Conservation (phyloP, 1,140 invertebrate genomes). For the Ladona fulva region DNA sequence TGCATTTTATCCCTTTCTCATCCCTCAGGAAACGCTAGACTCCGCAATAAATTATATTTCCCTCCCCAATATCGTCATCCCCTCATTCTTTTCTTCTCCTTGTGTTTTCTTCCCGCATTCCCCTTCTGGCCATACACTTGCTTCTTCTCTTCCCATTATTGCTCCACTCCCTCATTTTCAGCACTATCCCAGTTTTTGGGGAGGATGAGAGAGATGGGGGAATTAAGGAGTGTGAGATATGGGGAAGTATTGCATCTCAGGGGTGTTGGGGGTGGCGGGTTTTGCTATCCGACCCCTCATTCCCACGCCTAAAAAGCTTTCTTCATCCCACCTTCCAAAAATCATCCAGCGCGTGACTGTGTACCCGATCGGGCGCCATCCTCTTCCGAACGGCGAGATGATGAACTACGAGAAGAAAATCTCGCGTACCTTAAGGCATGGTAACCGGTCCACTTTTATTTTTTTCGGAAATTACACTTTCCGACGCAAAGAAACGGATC, state of each 20-base stretch:
- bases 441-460: neutral
- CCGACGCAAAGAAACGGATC: neutral
- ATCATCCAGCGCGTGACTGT: constrained; percentile 1
- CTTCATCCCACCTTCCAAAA: neutral
- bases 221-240: constrained; percentile 12
- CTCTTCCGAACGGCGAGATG: neutral
- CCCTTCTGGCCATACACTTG: neutral
- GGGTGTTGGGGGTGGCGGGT: neutral
- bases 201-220: constrained; percentile 9
- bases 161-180: neutral
- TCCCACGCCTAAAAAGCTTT: constrained; percentile 8
- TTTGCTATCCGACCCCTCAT: neutral
- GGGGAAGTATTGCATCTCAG: neutral
- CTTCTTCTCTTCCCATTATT: neutral
- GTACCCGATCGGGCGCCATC: neutral
- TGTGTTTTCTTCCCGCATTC: neutral
- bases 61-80: neutral
- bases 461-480: neutral
- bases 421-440: neutral
- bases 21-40: neutral
- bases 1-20: neutral
- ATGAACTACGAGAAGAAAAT: neutral
- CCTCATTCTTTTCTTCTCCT: constrained; percentile 4
- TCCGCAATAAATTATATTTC: neutral
- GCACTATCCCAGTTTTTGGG: constrained; percentile 13